phyloP scores from a whole-genome alignment of 2,113 vertebrate genomes.

The Tor tambroides region DNA sequence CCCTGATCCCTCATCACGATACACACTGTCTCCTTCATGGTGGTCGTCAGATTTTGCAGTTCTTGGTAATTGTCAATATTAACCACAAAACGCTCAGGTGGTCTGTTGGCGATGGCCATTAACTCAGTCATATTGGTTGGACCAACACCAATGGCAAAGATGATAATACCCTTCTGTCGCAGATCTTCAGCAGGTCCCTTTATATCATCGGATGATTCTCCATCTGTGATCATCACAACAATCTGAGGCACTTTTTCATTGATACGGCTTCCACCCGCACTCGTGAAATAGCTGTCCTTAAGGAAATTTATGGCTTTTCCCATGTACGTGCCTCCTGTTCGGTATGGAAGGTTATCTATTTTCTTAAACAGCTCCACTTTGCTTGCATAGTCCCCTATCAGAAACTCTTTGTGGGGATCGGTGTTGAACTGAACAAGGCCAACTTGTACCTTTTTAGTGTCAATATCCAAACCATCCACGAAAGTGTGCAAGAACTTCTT shows the following conservation, averaged over 20 bases:
- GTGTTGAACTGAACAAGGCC: constrained; percentile 80
- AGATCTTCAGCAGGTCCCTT: constrained; percentile 64
- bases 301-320: constrained; percentile 79
- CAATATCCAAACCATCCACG: constrained; percentile 74
- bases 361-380: constrained; percentile 71
- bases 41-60: constrained; percentile 65
- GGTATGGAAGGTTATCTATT: constrained; percentile 71
- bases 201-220: constrained; percentile 77
- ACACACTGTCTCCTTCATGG: constrained; percentile 75
- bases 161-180: constrained; percentile 70
- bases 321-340: constrained; percentile 70
- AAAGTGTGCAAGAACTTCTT: constrained; percentile 73
- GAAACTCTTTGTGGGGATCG: constrained; percentile 71
- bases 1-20: constrained; percentile 68
- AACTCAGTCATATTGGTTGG: constrained; percentile 65
- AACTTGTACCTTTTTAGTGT: constrained; percentile 72
- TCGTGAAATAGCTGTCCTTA: constrained; percentile 68
- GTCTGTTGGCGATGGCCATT: constrained; percentile 75
- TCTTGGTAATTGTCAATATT: constrained; percentile 69
- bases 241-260: constrained; percentile 76
- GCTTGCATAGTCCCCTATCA: constrained; percentile 73
- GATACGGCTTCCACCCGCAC: constrained; percentile 70
- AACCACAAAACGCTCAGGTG: constrained; percentile 73
- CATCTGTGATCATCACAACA: constrained; percentile 80
- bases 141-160: constrained; percentile 79